Conservation (phyloP, 2,797 vertebrate species). For the Brachymystax lenok region DNA sequence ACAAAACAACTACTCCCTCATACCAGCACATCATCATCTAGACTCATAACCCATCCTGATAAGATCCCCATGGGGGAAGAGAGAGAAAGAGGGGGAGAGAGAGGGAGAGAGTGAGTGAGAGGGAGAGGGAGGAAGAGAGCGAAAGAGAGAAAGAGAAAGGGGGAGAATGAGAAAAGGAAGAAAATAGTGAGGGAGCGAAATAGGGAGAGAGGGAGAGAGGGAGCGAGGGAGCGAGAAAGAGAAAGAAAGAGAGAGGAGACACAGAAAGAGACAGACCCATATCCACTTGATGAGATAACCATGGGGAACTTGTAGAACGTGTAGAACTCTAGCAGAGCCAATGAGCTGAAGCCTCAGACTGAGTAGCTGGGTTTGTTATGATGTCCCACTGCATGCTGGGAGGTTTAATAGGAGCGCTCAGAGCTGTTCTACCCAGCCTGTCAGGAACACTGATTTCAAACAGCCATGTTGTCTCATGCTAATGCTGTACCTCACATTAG, state of each 20-base stretch:
- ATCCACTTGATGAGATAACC: not conserved
- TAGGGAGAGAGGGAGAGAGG: no score
- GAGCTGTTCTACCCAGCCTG: not conserved
- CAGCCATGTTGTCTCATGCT: not conserved
- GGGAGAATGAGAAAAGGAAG: not conserved
- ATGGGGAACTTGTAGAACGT: not conserved
- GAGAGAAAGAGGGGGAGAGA: not conserved
- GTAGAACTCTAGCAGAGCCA: not conserved
- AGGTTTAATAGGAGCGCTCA: conserved; percentile 20
- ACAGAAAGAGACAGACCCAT: not conserved
- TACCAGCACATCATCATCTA: not conserved
- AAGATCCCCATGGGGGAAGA: not conserved
- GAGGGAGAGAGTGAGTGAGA: not conserved
- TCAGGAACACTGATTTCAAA: conserved; percentile 1
- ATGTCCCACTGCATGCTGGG: conserved; percentile 20
- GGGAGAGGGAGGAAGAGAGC: not conserved
- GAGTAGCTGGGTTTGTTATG: conserved; percentile 30
- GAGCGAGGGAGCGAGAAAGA: not conserved
- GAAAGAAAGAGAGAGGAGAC: not conserved
- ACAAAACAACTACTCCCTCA: not conserved
- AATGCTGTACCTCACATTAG: not conserved
- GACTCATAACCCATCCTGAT: not conserved
- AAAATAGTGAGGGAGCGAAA: not conserved
- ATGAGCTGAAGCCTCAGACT: conserved; percentile 45
- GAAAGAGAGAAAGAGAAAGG: not conserved